Percentiles rank a stretch among this genome's conserved stretches.
Conservation (phyloP, 2,797 vertebrate species). For the Amazona ochrocephala region DNA sequence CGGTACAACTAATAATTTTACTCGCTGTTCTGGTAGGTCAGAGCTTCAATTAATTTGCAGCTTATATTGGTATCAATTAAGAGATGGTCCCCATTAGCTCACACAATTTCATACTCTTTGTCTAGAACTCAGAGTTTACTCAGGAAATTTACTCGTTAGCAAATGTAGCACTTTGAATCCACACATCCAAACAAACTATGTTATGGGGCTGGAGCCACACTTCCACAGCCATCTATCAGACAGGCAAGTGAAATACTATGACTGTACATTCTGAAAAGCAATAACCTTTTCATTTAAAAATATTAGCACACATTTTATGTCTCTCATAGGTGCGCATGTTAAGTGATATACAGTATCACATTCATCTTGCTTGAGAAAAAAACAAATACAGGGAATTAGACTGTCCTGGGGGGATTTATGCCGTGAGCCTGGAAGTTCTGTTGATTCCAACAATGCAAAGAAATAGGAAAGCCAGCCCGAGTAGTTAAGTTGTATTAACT, state of each 20-base stretch:
- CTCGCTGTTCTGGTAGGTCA: slow-evolving; percentile 46
- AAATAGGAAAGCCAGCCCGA: slow-evolving; percentile 23
- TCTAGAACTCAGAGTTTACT: slow-evolving; percentile 65
- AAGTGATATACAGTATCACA: not conserved
- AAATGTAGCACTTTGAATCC: slow-evolving; percentile 42
- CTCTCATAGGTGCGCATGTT: not conserved
- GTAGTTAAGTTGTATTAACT: slow-evolving; percentile 52
- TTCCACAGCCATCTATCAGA: slow-evolving; percentile 30
- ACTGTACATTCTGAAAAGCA: not conserved
- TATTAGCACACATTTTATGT: slow-evolving; percentile 1
- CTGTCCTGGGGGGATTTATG: slow-evolving; percentile 21
- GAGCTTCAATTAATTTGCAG: slow-evolving; percentile 65
- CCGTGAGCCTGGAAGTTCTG: slow-evolving; percentile 45
- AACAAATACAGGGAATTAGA: slow-evolving; percentile 11
- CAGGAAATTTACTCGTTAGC: slow-evolving; percentile 60
- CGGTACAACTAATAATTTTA: slow-evolving; percentile 60
- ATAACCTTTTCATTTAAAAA: slow-evolving; percentile 32
- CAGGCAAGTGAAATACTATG: not conserved
- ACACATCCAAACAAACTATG: slow-evolving; percentile 36
- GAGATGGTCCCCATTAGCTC: slow-evolving; percentile 1
- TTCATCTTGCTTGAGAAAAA: slow-evolving; percentile 22
- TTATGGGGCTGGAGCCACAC: not conserved
- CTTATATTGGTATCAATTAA: slow-evolving; percentile 64
- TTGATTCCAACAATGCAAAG: slow-evolving; percentile 29
- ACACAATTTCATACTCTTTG: slow-evolving; percentile 34